Base-by-base conservation (phyloP, 2,113 vertebrate genomes). In the Anoura caudifer region DNA sequence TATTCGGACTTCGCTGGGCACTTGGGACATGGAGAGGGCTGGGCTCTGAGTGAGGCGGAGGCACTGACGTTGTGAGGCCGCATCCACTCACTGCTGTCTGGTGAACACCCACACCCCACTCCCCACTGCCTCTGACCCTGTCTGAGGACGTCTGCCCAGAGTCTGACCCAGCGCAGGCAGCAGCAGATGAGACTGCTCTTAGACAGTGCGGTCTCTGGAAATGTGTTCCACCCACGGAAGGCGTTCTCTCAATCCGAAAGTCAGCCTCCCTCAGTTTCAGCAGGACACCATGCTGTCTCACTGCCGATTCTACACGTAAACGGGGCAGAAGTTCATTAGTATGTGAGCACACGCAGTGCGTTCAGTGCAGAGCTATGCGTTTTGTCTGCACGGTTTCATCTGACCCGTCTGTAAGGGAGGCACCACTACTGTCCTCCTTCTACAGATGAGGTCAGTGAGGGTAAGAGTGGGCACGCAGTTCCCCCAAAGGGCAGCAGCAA, bases 31-130 rank as follows among this genome's bases (percentile, higher is more conserved):
- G 6, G 26, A 24, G 31, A 28, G 10, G n/a, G 54, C 1, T 0
- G 16, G 77, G 43, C 43, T 92, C 67, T 4, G 15, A 52, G 69
- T 24, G 43, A 19, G 59, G 45, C 1, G 3, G 54, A 6, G 2
- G 22, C 6, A 7, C 80, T 5, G 54, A 14, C 3, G 20, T 2
- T 22, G 3, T 36, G 11, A 1, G 31, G 5, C 4, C 11, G 3
- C 24, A 5, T 4, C 4, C 16, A 15, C 59, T 61, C 61, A 36
- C 59, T 38, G 7, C 1, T 12, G 14, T 11, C 75, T 31, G 5
- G 24, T 2, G 26, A 26, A 24, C n/a, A 59, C 5, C n/a, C 26
- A 4, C 7, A n/a, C 11, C 9, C 79, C 47, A 16, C 11, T 33
- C 26, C 11, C 56, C 45, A 14, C 3, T 13, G 31, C 84, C 73